These are phyloP conservation scores for Yponomeuta malinellus DNA, from an alignment of 2,888 invertebrate genomes.

Conservation along the genomic window DNA sequence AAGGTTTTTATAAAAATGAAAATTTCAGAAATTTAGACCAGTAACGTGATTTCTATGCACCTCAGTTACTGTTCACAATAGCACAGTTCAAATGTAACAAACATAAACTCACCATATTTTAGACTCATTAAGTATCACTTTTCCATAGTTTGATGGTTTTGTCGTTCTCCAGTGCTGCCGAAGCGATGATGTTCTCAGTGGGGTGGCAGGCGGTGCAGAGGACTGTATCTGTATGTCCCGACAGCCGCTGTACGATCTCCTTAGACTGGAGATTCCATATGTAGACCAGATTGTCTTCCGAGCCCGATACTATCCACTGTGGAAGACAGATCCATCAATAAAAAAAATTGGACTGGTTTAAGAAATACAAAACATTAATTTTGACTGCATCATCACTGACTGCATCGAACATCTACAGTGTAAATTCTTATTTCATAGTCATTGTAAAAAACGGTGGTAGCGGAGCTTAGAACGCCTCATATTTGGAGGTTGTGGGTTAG, in stretches of 20 bases:
- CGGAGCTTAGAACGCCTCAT: too few species aligned
- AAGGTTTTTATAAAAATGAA: too few species aligned
- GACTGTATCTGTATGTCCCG: conserved; percentile 97
- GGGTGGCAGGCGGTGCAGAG: conserved; percentile 99
- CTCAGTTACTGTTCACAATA: not conserved
- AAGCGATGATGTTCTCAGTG: conserved; percentile 99
- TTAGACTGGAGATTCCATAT: conserved; percentile 99
- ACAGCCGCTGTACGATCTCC: conserved; percentile 98
- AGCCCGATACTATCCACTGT: conserved; percentile 99
- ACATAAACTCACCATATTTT: not conserved
- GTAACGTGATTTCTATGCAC: not conserved
- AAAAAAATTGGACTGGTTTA: too few species aligned
- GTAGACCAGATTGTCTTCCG: conserved; percentile 98
- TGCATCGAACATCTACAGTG: too few species aligned
- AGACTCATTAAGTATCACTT: conserved; percentile 86
- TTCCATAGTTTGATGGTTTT: conserved; percentile 99
- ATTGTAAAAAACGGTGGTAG: too few species aligned
- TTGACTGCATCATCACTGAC: too few species aligned
- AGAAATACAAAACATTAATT: too few species aligned
- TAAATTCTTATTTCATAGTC: too few species aligned
- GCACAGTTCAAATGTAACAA: not conserved
- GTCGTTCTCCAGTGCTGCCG: conserved; percentile 98
- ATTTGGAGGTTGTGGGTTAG: too few species aligned
- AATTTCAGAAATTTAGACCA: too few species aligned
- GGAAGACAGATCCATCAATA: conserved; percentile 27